A percentile compares a stretch with the other conserved stretches of the same genome.
Evolutionary conservation across 2,888 invertebrate species (phyloP).

Genomic region (Megastigmus dorsalis): DNA sequence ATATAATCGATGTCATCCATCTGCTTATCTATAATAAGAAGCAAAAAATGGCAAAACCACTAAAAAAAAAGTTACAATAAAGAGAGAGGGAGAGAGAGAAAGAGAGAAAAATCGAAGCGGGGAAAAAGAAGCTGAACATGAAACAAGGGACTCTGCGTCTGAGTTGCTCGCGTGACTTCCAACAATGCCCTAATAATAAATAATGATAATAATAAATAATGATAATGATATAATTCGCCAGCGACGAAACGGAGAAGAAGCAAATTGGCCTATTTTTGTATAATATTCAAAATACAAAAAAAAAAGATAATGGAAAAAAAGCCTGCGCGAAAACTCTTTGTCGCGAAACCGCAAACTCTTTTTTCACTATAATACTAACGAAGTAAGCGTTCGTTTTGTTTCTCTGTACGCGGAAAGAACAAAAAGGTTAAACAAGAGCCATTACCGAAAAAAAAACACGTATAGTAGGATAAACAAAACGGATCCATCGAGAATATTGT

Average conservation of each 20-base stretch:
- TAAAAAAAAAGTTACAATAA: background rate
- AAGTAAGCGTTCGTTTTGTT: slow-evolving; percentile 14
- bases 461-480: background rate
- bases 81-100: background rate
- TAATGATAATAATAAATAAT: slow-evolving; percentile 23
- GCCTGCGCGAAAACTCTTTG: slow-evolving; percentile 1
- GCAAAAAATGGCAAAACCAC: slow-evolving; percentile 27
- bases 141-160: slow-evolving; percentile 47
- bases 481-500: slow-evolving; percentile 21
- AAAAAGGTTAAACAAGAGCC: background rate
- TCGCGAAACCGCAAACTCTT: slow-evolving; percentile 19
- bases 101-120: background rate
- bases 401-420: background rate
- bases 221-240: slow-evolving; percentile 28
- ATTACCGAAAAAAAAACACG: background rate
- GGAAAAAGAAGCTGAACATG: slow-evolving; percentile 10
- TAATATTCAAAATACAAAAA: slow-evolving; percentile 40
- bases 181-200: slow-evolving; percentile 34
- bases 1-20: slow-evolving; percentile 55
- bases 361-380: slow-evolving; percentile 24
- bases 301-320: background rate
- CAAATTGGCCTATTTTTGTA: slow-evolving; percentile 53
- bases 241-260: slow-evolving; percentile 17
- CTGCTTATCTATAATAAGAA: slow-evolving; percentile 56
- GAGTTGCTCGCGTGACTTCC: slow-evolving; percentile 46